Evolutionary conservation across 1,140 invertebrate species (phyloP).

Genomic region (Antheraea pernyi): DNA sequence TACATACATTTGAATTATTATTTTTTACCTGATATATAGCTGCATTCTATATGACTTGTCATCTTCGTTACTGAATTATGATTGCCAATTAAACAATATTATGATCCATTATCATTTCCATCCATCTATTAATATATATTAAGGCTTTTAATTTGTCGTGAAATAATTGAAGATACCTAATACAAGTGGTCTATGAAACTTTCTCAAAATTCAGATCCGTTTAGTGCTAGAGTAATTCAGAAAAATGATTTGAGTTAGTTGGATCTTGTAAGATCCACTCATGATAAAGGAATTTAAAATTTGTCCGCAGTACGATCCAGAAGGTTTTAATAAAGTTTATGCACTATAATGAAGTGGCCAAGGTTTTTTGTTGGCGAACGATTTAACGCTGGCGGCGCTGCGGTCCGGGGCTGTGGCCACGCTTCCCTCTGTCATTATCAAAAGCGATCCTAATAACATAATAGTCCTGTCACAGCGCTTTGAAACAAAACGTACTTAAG

Average conservation of each 20-base stretch:
- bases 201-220: slow-evolving; percentile 30
- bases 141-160: not conserved
- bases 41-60: no score
- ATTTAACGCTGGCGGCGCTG: slow-evolving; percentile 66
- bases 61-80: no score
- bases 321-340: slow-evolving; percentile 9
- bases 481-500: slow-evolving; percentile 57
- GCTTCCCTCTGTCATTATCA: slow-evolving; percentile 68
- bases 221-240: slow-evolving; percentile 23
- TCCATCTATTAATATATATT: no score
- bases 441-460: slow-evolving; percentile 78
- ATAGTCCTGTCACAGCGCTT: slow-evolving; percentile 73
- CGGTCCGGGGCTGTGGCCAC: slow-evolving; percentile 50
- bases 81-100: no score
- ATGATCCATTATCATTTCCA: no score
- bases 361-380: slow-evolving; percentile 58
- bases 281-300: slow-evolving; percentile 64
- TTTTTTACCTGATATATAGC: no score
- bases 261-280: slow-evolving; percentile 38
- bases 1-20: no score
- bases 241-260: slow-evolving; percentile 35
- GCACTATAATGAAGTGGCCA: slow-evolving; percentile 64
- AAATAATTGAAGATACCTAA: not conserved
- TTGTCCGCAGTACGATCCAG: slow-evolving; percentile 17
- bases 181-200: slow-evolving; percentile 23